Base-by-base conservation (phyloP, 2,888 invertebrate species). In the Nomada flava region DNA sequence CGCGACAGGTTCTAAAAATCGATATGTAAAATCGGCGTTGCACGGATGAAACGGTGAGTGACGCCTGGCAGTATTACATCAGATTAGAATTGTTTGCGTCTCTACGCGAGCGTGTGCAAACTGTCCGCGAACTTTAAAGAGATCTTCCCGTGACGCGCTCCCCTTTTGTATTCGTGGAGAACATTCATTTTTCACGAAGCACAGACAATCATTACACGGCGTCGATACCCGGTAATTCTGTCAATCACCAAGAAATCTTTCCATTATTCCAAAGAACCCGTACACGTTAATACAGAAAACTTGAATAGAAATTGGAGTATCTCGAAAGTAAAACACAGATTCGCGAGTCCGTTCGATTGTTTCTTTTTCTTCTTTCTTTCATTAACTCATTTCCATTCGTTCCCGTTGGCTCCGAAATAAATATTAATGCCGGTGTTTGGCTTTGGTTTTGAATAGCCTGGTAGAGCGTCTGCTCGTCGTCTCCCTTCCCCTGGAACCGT, bases 11-110 rank as follows among this genome's bases (percentile, higher is more conserved):
- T 72, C 42, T 44, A 62, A 83, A 36, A 83, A 83, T 83, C 83
- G 83, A 83, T 83, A 83, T 83, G 83, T 69, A 83, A 36, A 83
- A 83, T 83, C 78, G 76, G 71, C 69, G 65, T 83, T 67, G 50
- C 50, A 75, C 76, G 65, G 65, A 72, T 72, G 75, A 79, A 72
- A 69, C 59, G 72, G 83, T 79, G 83, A 83, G 82, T 83, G 79
- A 77, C 78, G 74, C 68, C 29, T 59, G 42, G 5, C 70, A 74
- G 59, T 80, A 44, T 79, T 68, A 72, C 57, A 67, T 76, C 74
- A 68, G 82, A 78, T 83, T 75, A 68, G 36, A 81, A 73, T 64
- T 67, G 65, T 57, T 71, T 62, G 15, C 52, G 20, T 60, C 59
- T 70, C n/a, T 52, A 63, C 36, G 23, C 15, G 42, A 65, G 57